Conservation (phyloP, 2,888 invertebrate species). For the Erynnis tages region DNA sequence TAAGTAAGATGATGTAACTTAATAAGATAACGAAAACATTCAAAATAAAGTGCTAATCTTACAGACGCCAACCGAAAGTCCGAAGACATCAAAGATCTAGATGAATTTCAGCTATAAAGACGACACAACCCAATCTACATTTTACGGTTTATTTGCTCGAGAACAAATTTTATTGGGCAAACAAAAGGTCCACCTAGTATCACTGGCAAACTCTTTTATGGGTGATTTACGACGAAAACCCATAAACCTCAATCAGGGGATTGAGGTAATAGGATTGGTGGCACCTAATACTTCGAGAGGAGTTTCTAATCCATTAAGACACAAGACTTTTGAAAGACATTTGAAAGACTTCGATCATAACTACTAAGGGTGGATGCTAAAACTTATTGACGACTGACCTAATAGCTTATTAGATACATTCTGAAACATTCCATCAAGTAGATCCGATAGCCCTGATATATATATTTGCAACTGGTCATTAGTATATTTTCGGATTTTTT, state of each 20-base stretch:
- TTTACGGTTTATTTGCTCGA: constrained; percentile 43
- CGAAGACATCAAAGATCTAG: background rate
- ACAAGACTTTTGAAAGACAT: background rate
- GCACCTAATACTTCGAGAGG: constrained; percentile 1
- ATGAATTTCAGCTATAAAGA: constrained; percentile 1
- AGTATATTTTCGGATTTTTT: too few species aligned
- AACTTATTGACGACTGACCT: too few species aligned
- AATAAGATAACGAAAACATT: too few species aligned
- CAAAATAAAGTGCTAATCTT: background rate
- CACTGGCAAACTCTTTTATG: constrained; percentile 23
- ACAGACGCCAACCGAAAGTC: background rate
- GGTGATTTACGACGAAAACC: constrained; percentile 15
- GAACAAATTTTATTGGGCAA: constrained; percentile 43
- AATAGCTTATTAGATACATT: too few species aligned
- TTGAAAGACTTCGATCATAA: too few species aligned
- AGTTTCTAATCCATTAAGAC: background rate
- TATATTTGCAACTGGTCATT: too few species aligned
- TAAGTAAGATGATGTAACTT: too few species aligned
- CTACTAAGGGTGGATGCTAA: too few species aligned
- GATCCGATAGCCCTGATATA: too few species aligned
- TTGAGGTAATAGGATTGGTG: constrained; percentile 16
- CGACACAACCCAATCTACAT: constrained; percentile 27
- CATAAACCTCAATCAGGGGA: constrained; percentile 19
- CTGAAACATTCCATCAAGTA: too few species aligned
- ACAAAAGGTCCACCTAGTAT: constrained; percentile 34